Base-by-base conservation (phyloP, 2,797 vertebrate genomes). In the Characodon lateralis region DNA sequence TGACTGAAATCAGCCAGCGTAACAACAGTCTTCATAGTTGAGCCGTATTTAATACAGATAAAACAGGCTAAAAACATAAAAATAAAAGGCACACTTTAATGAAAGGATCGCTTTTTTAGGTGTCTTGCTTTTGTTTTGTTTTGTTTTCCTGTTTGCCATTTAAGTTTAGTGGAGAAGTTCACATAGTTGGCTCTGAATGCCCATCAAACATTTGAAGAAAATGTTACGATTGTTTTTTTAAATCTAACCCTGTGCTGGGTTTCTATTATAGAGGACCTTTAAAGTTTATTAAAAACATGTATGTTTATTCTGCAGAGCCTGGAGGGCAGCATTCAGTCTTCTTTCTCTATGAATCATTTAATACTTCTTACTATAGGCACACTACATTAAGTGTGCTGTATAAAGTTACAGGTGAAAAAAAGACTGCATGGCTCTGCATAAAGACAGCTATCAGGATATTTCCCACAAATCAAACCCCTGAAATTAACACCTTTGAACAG, bases 271-370 rank as follows among this genome's bases (percentile, higher is more conserved):
- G 16, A 58, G 43, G 35, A 73, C 22, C 22, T 66, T 56, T 8
- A 73, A 78, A 74, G 35, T 31, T 31, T 16, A 72, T 50, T 3
- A 39, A 68, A 28, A 55, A 66, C 63, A 79, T 1, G 81, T 74
- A 82, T 14, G 65, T 72, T 82, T 3, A 82, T 74, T 80, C 14
- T 74, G 51, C 10, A 65, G 70, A 65, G 50, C 78, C 73, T 71
- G 35, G 12, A 74, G 61, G 74, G 50, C 74, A 69, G 78, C 56
- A 70, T 73, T 81, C 31, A 77, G n/a, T 53, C 53, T 73, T 78
- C 55, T 56, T 77, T 56, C n/a, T 71, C 35, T 8, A 16, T 55
- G 82, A 83, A 85, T 83, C 77, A 73, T 79, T 82, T 80, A 74
- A 78, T 80, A 74, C 75, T 66, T 56, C 74, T 77, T 81, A 77